Evolutionary conservation across 2,888 invertebrate species (phyloP).

Genomic region (Erynnis tages): DNA sequence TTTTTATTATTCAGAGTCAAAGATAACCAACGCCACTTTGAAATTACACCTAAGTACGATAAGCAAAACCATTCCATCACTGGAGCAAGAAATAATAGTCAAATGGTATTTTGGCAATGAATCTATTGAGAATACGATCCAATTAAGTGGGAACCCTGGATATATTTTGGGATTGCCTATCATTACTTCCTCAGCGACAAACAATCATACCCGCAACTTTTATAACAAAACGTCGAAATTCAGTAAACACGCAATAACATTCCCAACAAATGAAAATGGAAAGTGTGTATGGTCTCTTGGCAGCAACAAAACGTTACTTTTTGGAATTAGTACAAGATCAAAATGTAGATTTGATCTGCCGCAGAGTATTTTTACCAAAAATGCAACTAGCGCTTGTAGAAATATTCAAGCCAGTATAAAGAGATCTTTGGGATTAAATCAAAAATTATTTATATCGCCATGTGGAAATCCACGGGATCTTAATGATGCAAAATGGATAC

Average conservation of each 20-base stretch:
- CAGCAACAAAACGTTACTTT: conserved; percentile 59
- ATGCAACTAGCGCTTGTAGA: conserved; percentile 50
- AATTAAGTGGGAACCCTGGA: conserved; percentile 89
- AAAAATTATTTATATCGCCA: conserved; percentile 51
- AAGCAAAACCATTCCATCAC: conserved; percentile 41
- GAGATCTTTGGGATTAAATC: conserved; percentile 42
- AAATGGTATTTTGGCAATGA: conserved; percentile 55
- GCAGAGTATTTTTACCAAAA: conserved; percentile 33
- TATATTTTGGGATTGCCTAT: conserved; percentile 86
- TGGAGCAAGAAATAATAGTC: conserved; percentile 58
- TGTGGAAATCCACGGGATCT: conserved; percentile 57
- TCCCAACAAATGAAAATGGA: conserved; percentile 65
- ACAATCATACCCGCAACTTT: conserved; percentile 56
- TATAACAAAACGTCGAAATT: conserved; percentile 45
- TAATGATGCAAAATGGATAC: conserved; percentile 56
- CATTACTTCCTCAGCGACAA: conserved; percentile 57
- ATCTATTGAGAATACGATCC: conserved; percentile 46
- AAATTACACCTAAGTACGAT: conserved; percentile 53
- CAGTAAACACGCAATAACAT: conserved; percentile 36
- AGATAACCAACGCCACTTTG: conserved; percentile 57
- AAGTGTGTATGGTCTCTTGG: conserved; percentile 59
- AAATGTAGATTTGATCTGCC: conserved; percentile 61
- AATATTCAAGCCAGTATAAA: conserved; percentile 52
- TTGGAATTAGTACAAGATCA: conserved; percentile 71
- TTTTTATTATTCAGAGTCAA: conserved; percentile 56